Percentiles rank a stretch among this genome's conserved stretches.
Conservation (phyloP, 1,140 invertebrate genomes). For the Drosophila kohkoa region DNA sequence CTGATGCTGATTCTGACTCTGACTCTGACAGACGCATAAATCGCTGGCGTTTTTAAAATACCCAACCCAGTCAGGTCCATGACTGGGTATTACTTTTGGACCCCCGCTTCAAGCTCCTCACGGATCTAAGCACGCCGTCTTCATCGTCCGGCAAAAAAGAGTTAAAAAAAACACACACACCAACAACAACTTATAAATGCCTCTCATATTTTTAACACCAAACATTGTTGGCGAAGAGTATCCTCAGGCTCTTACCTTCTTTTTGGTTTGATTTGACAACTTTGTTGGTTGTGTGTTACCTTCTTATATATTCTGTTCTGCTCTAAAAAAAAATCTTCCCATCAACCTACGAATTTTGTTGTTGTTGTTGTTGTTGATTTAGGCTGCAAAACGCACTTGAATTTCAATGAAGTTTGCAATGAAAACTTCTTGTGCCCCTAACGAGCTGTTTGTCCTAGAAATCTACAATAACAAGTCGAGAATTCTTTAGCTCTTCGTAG, state of each 20-base stretch:
- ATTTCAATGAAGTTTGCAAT: constrained; percentile 34
- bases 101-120: constrained; percentile 1
- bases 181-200: constrained; percentile 59
- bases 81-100: constrained; percentile 21
- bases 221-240: constrained; percentile 29
- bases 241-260: constrained; percentile 23
- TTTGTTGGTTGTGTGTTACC: constrained; percentile 68
- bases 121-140: constrained; percentile 16
- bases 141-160: constrained; percentile 15
- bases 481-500: not conserved
- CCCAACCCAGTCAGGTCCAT: constrained; percentile 24
- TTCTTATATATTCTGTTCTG: no score
- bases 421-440: constrained; percentile 29
- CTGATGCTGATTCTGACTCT: not conserved
- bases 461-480: constrained; percentile 6
- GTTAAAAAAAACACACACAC: no score
- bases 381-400: constrained; percentile 43
- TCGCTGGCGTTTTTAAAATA: constrained; percentile 76
- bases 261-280: constrained; percentile 77
- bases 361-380: constrained; percentile 56
- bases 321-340: no score
- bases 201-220: constrained; percentile 76
- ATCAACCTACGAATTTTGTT: no score
- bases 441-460: constrained; percentile 26
- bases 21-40: constrained; percentile 70